These are phyloP conservation scores for Odocoileus hemionus DNA, from an alignment of 2,113 vertebrate species.

Conservation along the genomic window DNA sequence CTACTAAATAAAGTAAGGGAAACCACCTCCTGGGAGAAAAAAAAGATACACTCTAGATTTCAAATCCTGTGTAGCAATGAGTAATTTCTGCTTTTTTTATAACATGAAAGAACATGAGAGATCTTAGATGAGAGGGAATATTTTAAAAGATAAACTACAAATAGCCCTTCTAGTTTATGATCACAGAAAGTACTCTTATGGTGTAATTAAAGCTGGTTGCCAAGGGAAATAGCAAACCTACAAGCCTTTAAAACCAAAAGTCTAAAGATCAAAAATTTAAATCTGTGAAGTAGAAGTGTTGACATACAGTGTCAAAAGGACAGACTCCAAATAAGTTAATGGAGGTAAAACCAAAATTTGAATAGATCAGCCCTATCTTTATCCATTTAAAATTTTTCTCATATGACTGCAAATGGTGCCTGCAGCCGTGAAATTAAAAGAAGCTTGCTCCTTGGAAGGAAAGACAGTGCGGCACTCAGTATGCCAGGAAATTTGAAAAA, in stretches of 20 bases:
- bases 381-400: not conserved
- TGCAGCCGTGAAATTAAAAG: not conserved
- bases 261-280: constrained; percentile 32
- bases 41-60: not conserved
- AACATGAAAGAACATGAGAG: constrained; percentile 21
- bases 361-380: not conserved
- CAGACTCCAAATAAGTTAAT: not conserved
- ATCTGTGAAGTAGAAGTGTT: not conserved
- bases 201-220: constrained; percentile 17
- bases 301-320: not conserved
- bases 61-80: not conserved
- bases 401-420: not conserved
- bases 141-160: constrained; percentile 53
- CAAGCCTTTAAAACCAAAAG: constrained; percentile 34
- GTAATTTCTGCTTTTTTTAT: not conserved
- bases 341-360: not conserved
- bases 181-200: constrained; percentile 31
- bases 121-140: constrained; percentile 30
- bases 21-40: not conserved
- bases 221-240: constrained; percentile 18
- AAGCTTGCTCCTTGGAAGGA: not conserved
- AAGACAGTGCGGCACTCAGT: not conserved
- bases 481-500: not conserved
- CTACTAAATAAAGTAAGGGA: not conserved
- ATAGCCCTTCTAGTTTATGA: constrained; percentile 18